Evolutionary conservation across 2,888 invertebrate genomes (phyloP).

Genomic region (Nomada goodeniana): DNA sequence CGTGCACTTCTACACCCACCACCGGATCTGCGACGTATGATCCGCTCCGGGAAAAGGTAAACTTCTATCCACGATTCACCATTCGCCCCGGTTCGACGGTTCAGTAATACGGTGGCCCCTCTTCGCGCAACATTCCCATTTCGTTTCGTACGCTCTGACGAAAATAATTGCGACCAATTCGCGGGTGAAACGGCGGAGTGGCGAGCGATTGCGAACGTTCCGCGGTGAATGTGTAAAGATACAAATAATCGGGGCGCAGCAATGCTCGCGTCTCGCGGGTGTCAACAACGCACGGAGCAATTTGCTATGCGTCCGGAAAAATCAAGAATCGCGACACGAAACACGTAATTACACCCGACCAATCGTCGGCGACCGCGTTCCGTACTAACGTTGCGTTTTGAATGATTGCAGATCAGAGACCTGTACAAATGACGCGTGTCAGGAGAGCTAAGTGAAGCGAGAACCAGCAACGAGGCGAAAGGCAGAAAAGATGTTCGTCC

Average conservation of each 20-base stretch:
- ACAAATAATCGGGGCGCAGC: no score
- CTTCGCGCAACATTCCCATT: no score
- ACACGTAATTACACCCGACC: neutral
- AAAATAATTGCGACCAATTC: no score
- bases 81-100: no score
- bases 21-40: slow-evolving; percentile 68
- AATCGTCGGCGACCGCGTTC: neutral
- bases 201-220: no score
- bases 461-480: slow-evolving; percentile 48
- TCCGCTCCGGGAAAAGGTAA: slow-evolving; percentile 75
- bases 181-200: no score
- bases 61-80: neutral
- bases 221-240: no score
- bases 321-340: neutral
- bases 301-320: neutral
- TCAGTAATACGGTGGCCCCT: no score
- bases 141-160: no score
- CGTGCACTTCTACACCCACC: slow-evolving; percentile 74
- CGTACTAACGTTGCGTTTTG: neutral
- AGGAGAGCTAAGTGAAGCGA: slow-evolving; percentile 53
- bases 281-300: slow-evolving; percentile 8
- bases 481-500: slow-evolving; percentile 74
- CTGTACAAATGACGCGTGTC: slow-evolving; percentile 63
- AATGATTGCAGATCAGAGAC: slow-evolving; percentile 58
- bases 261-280: neutral